Evolutionary conservation across 1,140 invertebrate genomes (phyloP).

Genomic region (Diabrotica undecimpunctata): DNA sequence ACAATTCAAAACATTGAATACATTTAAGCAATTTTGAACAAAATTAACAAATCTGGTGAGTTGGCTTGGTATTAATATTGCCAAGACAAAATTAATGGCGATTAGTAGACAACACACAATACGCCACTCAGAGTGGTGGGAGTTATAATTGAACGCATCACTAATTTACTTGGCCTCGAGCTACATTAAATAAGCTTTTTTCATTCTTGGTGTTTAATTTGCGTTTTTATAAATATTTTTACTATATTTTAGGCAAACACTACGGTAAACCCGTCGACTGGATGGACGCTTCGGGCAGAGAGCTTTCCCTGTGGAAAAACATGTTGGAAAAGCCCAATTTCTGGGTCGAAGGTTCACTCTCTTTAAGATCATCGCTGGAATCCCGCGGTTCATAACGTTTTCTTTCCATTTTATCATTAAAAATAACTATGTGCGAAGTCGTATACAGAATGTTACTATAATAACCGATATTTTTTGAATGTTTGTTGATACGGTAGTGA

Average conservation of each 20-base stretch:
- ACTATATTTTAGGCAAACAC: constrained; percentile 67
- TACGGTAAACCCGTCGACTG: constrained; percentile 83
- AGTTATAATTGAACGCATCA: too few species aligned
- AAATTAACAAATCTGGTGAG: too few species aligned
- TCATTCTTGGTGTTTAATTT: too few species aligned
- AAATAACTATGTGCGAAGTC: neutral
- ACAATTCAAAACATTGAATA: too few species aligned
- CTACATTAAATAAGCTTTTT: too few species aligned
- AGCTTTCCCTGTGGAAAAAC: constrained; percentile 86
- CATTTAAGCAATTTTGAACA: too few species aligned
- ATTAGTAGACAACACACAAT: too few species aligned
- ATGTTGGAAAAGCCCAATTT: constrained; percentile 92
- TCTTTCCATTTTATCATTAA: neutral
- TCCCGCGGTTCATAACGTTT: constrained; percentile 48
- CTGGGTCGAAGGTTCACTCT: constrained; percentile 90
- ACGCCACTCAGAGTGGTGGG: too few species aligned
- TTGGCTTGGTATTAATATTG: too few species aligned
- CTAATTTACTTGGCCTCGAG: too few species aligned
- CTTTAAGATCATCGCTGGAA: constrained; percentile 75
- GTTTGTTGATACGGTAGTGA: constrained; percentile 23
- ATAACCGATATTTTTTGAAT: constrained; percentile 19
- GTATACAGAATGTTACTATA: constrained; percentile 14
- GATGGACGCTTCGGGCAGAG: constrained; percentile 92
- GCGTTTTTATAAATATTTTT: too few species aligned
- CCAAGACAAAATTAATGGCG: too few species aligned